Conservation (phyloP, 2,888 invertebrate species). For the Acanthosepion esculentum region DNA sequence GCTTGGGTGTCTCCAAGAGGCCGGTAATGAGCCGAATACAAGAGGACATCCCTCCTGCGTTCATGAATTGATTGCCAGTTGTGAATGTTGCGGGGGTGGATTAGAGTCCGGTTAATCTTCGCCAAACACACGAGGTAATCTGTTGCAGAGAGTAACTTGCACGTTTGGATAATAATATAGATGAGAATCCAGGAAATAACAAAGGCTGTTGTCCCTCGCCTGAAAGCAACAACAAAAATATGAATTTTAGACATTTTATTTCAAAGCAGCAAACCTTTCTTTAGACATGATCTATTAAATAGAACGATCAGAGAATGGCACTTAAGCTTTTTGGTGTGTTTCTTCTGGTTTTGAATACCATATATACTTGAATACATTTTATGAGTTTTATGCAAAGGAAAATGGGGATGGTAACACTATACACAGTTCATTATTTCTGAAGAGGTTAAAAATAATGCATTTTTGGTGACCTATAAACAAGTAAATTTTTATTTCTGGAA, state of each 20-base stretch:
- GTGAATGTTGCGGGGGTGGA: conserved; percentile 34
- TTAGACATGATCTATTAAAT: no score
- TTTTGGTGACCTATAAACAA: no score
- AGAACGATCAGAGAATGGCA: no score
- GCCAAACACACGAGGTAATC: conserved; percentile 43
- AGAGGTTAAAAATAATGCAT: no score
- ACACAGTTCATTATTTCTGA: no score
- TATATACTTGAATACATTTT: no score
- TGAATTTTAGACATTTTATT: not conserved
- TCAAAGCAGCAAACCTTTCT: no score
- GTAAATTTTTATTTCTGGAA: no score
- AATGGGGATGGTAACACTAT: no score
- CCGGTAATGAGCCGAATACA: conserved; percentile 47
- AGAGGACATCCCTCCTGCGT: conserved; percentile 37
- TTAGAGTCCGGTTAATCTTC: conserved; percentile 41
- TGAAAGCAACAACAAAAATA: conserved; percentile 25
- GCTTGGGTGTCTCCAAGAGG: conserved; percentile 39
- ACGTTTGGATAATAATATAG: conserved; percentile 45
- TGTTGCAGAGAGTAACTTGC: conserved; percentile 34
- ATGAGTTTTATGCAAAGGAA: no score
- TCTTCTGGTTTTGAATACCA: no score
- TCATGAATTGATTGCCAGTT: conserved; percentile 34
- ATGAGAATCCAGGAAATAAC: conserved; percentile 45
- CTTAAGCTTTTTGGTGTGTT: no score
- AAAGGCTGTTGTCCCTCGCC: conserved; percentile 42